A percentile compares a stretch with the other conserved stretches of the same genome.
Conservation (phyloP, 2,888 invertebrate species). For the Phyllotreta cruciferae region DNA sequence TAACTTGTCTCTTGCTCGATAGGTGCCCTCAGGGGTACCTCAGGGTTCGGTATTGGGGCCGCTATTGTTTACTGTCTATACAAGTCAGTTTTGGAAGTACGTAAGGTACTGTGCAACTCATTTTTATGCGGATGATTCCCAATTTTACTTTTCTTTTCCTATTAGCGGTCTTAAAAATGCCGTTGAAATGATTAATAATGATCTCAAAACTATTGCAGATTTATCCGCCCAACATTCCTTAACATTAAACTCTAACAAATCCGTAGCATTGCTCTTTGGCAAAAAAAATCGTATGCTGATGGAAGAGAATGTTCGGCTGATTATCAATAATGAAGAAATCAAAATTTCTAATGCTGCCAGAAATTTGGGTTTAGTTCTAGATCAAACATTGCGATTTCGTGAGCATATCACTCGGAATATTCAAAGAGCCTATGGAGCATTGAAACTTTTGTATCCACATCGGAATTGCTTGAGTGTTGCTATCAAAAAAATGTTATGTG, state of each 20-base stretch:
- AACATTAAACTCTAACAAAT: background rate
- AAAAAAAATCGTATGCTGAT: background rate
- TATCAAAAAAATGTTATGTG: constrained; percentile 11
- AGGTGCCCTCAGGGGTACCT: background rate
- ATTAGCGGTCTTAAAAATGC: background rate
- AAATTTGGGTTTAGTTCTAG: background rate
- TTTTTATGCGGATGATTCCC: background rate
- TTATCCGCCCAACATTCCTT: background rate
- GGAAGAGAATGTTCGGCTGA: background rate
- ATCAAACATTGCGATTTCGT: background rate
- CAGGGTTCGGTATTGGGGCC: constrained; percentile 6
- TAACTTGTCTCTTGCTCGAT: background rate
- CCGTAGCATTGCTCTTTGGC: background rate
- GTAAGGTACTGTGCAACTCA: background rate
- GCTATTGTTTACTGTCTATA: constrained; percentile 2
- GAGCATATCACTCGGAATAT: background rate
- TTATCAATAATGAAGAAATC: background rate
- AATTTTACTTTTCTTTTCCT: background rate
- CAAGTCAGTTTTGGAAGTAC: background rate
- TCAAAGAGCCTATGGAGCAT: background rate
- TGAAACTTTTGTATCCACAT: background rate
- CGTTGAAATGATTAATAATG: too few relatives aligned
- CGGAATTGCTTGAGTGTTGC: background rate
- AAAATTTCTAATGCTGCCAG: background rate
- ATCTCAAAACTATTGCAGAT: background rate